Conservation (phyloP, 1,140 invertebrate genomes). For the Amphibalanus amphitrite region DNA sequence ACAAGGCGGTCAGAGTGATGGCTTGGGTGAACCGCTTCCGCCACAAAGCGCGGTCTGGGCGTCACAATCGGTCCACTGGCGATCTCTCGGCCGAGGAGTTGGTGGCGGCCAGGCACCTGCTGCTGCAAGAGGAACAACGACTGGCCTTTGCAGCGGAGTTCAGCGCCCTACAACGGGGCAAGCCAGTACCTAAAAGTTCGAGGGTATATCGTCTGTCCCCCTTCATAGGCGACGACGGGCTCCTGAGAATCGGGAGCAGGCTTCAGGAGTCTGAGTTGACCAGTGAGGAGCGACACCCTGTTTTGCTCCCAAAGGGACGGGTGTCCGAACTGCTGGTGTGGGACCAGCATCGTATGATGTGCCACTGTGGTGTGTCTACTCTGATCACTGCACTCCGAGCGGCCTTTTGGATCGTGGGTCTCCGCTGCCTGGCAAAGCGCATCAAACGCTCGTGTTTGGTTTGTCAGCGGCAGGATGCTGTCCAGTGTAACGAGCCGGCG, state of each 20-base stretch:
- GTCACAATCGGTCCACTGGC: background rate
- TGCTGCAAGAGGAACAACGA: background rate
- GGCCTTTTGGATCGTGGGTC: too few relatives aligned
- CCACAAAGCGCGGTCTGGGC: background rate
- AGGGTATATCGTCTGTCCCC: background rate
- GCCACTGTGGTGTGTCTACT: too few relatives aligned
- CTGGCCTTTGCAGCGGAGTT: background rate
- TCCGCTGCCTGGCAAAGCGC: conserved; percentile 5
- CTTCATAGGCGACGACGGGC: background rate
- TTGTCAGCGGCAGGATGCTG: conserved; percentile 7
- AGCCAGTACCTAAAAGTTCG: background rate
- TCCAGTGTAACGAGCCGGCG: conserved; percentile 2
- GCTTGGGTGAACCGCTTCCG: background rate
- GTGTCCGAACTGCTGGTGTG: too few relatives aligned
- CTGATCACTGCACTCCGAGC: too few relatives aligned
- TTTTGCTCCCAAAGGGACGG: too few relatives aligned
- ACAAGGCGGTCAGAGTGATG: background rate
- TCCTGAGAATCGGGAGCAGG: background rate
- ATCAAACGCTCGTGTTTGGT: conserved; percentile 1
- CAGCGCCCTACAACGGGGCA: background rate
- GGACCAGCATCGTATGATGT: too few relatives aligned
- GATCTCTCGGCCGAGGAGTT: background rate
- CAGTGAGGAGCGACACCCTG: too few relatives aligned
- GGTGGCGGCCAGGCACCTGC: background rate
- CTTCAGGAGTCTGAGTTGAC: background rate